phyloP scores from a whole-genome alignment of 2,797 vertebrate genomes.

The Alauda arvensis region DNA sequence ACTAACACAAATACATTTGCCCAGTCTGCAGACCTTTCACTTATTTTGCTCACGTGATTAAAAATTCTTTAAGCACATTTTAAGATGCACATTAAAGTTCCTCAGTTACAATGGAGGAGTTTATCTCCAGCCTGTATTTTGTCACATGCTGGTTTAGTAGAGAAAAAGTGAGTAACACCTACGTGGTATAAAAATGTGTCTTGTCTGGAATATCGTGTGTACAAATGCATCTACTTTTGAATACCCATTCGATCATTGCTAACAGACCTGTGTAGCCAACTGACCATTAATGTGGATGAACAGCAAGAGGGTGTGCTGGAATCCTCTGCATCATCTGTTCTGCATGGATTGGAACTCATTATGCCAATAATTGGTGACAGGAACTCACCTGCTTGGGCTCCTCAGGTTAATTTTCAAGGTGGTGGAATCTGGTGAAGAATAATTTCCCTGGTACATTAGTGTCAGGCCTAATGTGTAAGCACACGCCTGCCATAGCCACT shows the following conservation, averaged over 20 bases:
- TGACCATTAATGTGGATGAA: neutral
- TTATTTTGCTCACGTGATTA: neutral
- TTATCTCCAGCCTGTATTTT: neutral
- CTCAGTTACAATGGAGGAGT: rapidly evolving
- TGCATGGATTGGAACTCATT: rapidly evolving
- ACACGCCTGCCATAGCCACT: neutral
- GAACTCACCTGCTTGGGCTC: neutral
- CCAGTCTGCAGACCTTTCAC: rapidly evolving
- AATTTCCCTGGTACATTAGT: neutral
- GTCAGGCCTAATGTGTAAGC: neutral
- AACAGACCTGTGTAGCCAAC: rapidly evolving
- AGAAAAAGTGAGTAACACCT: neutral
- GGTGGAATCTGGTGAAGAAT: neutral
- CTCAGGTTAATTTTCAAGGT: neutral
- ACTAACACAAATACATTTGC: rapidly evolving
- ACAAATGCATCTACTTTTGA: neutral
- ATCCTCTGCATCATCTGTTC: neutral
- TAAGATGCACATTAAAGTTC: neutral
- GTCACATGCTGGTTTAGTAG: neutral
- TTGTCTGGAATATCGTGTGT: neutral
- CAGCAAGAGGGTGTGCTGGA: neutral
- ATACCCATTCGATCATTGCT: neutral
- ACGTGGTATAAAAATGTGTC: rapidly evolving
- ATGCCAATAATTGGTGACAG: neutral
- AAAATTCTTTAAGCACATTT: neutral